phyloP scores from a whole-genome alignment of 2,797 vertebrate species.

The Benthosema pterotum region DNA sequence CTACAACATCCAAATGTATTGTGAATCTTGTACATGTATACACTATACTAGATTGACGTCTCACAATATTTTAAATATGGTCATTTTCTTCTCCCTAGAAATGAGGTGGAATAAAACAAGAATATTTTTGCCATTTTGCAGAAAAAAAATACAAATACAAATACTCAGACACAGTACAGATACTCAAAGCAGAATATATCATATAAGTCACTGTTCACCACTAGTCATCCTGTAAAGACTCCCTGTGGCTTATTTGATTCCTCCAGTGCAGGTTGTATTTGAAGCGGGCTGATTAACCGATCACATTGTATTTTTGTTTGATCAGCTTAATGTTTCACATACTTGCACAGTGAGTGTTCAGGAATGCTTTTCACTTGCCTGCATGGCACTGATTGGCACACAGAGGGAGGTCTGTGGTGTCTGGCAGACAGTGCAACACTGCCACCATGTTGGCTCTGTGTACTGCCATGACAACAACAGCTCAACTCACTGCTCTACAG shows the following conservation, averaged over 20 bases:
- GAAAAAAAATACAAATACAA: no score
- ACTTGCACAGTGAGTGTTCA: conserved; percentile 37
- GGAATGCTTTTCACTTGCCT: conserved; percentile 48
- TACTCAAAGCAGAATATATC: not conserved
- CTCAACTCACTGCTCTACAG: not conserved
- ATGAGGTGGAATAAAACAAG: no score
- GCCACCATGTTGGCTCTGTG: conserved; percentile 72
- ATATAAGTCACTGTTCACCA: no score
- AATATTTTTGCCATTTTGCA: no score
- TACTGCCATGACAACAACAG: conserved; percentile 57
- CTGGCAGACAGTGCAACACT: conserved; percentile 73
- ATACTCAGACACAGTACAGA: no score
- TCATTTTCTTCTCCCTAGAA: no score
- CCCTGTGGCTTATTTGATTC: no score
- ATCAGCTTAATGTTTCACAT: conserved; percentile 23
- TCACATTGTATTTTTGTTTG: conserved; percentile 15
- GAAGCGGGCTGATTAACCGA: not conserved
- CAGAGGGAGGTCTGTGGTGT: conserved; percentile 19
- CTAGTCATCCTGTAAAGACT: not conserved
- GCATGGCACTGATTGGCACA: conserved; percentile 54
- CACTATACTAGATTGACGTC: no score
- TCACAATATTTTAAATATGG: no score
- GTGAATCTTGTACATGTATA: no score
- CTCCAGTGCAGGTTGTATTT: not conserved
- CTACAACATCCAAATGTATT: no score